These are phyloP conservation scores for Echinarachnius parma DNA, from an alignment of 53 echinoderm and acorn worm species.

Conservation along the genomic window DNA sequence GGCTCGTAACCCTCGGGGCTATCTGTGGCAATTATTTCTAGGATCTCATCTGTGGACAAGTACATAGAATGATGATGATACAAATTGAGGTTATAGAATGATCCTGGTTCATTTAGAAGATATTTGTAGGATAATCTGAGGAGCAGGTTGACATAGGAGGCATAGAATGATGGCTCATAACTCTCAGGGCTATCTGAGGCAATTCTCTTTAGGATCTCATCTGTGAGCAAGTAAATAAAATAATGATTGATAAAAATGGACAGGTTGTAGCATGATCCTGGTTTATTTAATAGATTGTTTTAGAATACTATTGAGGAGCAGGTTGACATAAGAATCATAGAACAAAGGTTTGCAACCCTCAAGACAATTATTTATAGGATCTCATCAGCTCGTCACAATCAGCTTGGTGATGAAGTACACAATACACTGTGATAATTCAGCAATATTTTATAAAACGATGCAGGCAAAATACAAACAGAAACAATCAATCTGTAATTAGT, in stretches of 20 bases:
- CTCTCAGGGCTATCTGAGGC: constrained; percentile 62
- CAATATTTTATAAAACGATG: no score
- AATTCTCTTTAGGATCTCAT: constrained; percentile 78
- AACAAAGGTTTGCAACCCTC: constrained; percentile 62
- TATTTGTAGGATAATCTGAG: constrained; percentile 93
- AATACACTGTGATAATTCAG: no score
- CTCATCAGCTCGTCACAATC: no score
- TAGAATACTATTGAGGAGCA: constrained; percentile 92
- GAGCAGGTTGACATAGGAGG: constrained; percentile 84
- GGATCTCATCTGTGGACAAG: constrained; percentile 63
- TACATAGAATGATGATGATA: not conserved
- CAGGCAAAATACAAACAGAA: no score
- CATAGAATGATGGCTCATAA: constrained; percentile 70
- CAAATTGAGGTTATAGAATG: no score
- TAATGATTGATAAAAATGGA: not conserved
- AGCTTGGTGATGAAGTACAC: no score
- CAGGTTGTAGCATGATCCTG: no score
- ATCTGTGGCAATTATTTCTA: constrained; percentile 71
- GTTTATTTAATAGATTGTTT: no score
- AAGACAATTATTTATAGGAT: constrained; percentile 72
- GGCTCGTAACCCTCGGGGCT: constrained; percentile 62
- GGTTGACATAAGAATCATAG: constrained; percentile 86
- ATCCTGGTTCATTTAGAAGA: no score
- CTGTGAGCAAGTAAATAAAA: constrained; percentile 51
- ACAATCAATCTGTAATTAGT: no score